A percentile compares a stretch with the other conserved stretches of the same genome.
phyloP scores from a whole-genome alignment of 2,888 invertebrate genomes.

The Tachina grossa region DNA sequence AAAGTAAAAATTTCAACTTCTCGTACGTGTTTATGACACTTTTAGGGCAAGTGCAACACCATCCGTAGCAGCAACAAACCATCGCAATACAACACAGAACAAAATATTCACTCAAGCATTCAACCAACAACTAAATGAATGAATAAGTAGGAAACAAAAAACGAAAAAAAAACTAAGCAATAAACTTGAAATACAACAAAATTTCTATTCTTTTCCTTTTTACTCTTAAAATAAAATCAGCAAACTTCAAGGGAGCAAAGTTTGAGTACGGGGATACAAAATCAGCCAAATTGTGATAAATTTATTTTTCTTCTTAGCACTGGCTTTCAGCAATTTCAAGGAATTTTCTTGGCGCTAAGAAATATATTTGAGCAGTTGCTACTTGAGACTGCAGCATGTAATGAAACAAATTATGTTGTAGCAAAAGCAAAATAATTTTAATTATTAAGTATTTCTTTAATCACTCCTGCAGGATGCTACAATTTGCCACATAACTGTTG shows the following conservation, averaged over 20 bases:
- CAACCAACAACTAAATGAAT: conserved; percentile 53
- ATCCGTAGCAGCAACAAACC: conserved; percentile 29
- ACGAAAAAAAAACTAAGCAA: conserved; percentile 35
- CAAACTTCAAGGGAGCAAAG: neutral
- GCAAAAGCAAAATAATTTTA: neutral
- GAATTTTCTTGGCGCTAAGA: neutral
- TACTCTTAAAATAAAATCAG: neutral
- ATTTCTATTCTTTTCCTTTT: conserved; percentile 20
- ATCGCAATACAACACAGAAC: conserved; percentile 11
- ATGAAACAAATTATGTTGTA: conserved; percentile 8
- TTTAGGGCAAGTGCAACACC: conserved; percentile 70
- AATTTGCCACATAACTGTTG: neutral
- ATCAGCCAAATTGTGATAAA: conserved; percentile 34
- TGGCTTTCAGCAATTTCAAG: conserved; percentile 23
- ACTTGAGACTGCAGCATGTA: conserved; percentile 5
- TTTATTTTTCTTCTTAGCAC: conserved; percentile 13
- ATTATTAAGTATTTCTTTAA: conserved; percentile 25
- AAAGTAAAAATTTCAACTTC: conserved; percentile 54
- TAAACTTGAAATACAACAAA: conserved; percentile 48
- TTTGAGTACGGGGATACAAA: neutral
- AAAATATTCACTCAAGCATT: conserved; percentile 43
- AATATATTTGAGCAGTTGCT: neutral
- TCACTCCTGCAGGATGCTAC: conserved; percentile 2
- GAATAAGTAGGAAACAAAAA: neutral
- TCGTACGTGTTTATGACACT: conserved; percentile 71